Evolutionary conservation across 1,140 invertebrate species (phyloP).

Genomic region (Meloidogyne exigua): DNA sequence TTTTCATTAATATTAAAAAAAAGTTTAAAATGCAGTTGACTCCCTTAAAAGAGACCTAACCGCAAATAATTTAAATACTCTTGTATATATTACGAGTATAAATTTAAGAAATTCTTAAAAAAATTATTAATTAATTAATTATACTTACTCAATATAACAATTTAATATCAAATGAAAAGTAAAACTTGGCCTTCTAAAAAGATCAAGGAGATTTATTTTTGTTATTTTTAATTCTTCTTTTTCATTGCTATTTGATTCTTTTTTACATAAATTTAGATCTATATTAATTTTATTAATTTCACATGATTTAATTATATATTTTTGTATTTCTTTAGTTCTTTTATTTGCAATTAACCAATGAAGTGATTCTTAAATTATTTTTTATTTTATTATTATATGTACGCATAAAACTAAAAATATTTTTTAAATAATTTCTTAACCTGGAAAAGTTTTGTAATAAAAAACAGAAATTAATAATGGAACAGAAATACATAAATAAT

Average conservation of each 20-base stretch:
- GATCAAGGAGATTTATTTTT: slow-evolving; percentile 37
- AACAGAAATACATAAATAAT: slow-evolving; percentile 37
- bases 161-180: slow-evolving; percentile 47
- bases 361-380: slow-evolving; percentile 44
- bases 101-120: too few relatives aligned
- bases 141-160: slow-evolving; percentile 50
- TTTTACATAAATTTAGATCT: slow-evolving; percentile 36
- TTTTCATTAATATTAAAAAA: too few relatives aligned
- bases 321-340: slow-evolving; percentile 33
- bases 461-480: slow-evolving; percentile 41
- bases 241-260: neutral
- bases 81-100: too few relatives aligned
- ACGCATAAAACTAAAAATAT: too few relatives aligned
- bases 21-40: neutral
- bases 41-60: too few relatives aligned
- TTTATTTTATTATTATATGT: too few relatives aligned
- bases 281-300: slow-evolving; percentile 42
- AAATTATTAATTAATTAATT: too few relatives aligned
- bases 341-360: slow-evolving; percentile 53
- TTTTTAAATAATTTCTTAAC: too few relatives aligned
- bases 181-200: slow-evolving; percentile 35
- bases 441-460: slow-evolving; percentile 44
- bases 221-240: neutral
- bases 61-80: too few relatives aligned
- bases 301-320: slow-evolving; percentile 29